Evolutionary conservation across 2,113 vertebrate genomes (phyloP).

Genomic region (Columbina picui): DNA sequence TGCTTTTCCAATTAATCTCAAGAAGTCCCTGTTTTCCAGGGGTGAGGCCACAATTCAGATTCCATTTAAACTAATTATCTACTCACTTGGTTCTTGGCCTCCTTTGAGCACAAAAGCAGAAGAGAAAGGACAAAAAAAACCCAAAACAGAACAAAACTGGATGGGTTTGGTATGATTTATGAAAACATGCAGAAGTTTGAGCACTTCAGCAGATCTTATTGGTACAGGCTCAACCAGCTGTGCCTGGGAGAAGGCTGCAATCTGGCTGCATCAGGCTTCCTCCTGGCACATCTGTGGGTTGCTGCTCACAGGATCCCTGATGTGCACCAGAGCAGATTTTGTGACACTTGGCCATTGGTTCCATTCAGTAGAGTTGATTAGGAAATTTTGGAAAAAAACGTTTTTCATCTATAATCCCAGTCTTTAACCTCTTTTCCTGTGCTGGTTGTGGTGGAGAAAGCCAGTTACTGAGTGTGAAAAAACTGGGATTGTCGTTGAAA

Average conservation of each 20-base stretch:
- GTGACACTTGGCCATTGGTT: neutral
- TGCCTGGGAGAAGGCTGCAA: neutral
- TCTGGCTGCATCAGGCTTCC: neutral
- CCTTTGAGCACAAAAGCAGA: neutral
- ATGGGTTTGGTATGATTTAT: slow-evolving; percentile 23
- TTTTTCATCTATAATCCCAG: neutral
- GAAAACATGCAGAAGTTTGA: slow-evolving; percentile 4
- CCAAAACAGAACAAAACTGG: neutral
- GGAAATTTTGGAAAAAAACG: neutral
- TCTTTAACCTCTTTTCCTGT: neutral
- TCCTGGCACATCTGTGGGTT: neutral
- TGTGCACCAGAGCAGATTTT: neutral
- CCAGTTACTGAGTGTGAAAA: neutral
- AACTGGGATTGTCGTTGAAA: neutral
- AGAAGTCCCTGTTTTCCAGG: slow-evolving; percentile 18
- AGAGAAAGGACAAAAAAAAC: neutral
- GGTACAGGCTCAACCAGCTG: slow-evolving; percentile 6
- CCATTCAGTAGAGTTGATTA: neutral
- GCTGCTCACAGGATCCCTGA: fast-evolving
- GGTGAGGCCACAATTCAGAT: slow-evolving; percentile 12
- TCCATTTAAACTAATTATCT: neutral
- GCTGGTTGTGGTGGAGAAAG: neutral
- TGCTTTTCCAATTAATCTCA: slow-evolving; percentile 53
- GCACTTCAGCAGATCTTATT: slow-evolving; percentile 8
- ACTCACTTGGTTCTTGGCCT: neutral